Evolutionary conservation across 2,888 invertebrate genomes (phyloP).

Genomic region (Microdon myrmicae): DNA sequence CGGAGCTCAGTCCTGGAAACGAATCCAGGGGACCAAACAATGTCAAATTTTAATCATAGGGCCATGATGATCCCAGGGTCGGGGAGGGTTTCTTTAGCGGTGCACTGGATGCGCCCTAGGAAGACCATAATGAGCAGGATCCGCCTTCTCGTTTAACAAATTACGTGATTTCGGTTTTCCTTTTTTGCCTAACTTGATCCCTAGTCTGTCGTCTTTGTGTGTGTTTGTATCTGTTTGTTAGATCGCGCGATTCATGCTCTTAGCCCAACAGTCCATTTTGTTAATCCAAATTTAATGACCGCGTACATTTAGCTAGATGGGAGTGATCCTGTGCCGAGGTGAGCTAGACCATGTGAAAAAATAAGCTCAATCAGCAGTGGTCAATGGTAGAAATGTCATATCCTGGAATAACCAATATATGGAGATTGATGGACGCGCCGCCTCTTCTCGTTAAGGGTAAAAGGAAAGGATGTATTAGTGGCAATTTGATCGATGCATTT

Average conservation of each 20-base stretch:
- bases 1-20: constrained; percentile 22
- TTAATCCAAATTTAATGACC: constrained; percentile 52
- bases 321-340: too few relatives aligned
- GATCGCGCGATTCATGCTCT: constrained; percentile 7
- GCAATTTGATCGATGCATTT: too few relatives aligned
- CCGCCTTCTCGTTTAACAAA: constrained; percentile 53
- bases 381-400: too few relatives aligned
- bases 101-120: constrained; percentile 33
- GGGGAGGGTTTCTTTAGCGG: constrained; percentile 12
- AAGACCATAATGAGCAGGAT: constrained; percentile 42
- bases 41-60: constrained; percentile 53
- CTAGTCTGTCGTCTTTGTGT: background rate
- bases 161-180: constrained; percentile 52
- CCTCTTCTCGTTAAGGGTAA: too few relatives aligned
- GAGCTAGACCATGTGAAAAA: too few relatives aligned
- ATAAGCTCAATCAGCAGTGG: too few relatives aligned
- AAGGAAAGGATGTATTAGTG: too few relatives aligned
- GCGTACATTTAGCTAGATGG: constrained; percentile 27
- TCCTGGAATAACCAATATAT: too few relatives aligned
- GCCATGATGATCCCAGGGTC: constrained; percentile 14
- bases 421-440: too few relatives aligned
- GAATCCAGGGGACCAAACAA: constrained; percentile 27
- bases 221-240: background rate
- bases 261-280: constrained; percentile 14
- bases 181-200: constrained; percentile 34